Base-by-base conservation (phyloP, 1,140 invertebrate genomes). In the Bombus superbus region DNA sequence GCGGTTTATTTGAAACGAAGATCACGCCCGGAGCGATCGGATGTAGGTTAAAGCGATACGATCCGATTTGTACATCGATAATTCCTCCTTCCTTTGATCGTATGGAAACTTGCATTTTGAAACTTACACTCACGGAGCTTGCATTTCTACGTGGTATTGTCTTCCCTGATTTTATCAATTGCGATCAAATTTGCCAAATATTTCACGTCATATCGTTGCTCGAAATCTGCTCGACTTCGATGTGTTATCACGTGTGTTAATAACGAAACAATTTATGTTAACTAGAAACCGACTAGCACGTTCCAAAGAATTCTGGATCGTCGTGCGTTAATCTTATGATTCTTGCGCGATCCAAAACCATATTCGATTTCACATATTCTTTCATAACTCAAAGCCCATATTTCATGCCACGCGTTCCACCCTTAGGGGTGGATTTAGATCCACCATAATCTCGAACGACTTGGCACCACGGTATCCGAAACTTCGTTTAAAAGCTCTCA, bases 1-100 rank as follows among this genome's bases (percentile, higher is more conserved):
- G 38, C 75, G 47, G 11, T 59, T 72, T 32, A 64, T 80, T 85
- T 53, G 22, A 71, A 80, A 64, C 38, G 42, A 59, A 38, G 15
- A 72, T 68, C 73, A 32, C 44, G 38, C 22, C 32, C 9, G 28
- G 47, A 11, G 38, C 38, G 38, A 38, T 53, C 47, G 15, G 25
- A 2, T 25, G 18, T 11, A 5, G 32, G 71, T 18, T 40, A 40
- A 74, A 22, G n/a, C 1, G 40, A 74, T 53, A 53, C 22, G 22
- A 75, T 75, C 73, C 22, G 73, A 75, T 53, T 47, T 35, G 22
- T 35, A 28, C 22, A 25, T 35, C 73, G 71, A 42, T n/a, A 25
- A 72, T 35, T 40, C 6, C 38, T 72, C 11, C 38, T 15, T 15
- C 35, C 6, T 62, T 62, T 10, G 59, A 62, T n/a, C 11, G 28